Evolutionary conservation across 2,113 vertebrate species (phyloP).

Genomic region (Dasypus novemcinctus): DNA sequence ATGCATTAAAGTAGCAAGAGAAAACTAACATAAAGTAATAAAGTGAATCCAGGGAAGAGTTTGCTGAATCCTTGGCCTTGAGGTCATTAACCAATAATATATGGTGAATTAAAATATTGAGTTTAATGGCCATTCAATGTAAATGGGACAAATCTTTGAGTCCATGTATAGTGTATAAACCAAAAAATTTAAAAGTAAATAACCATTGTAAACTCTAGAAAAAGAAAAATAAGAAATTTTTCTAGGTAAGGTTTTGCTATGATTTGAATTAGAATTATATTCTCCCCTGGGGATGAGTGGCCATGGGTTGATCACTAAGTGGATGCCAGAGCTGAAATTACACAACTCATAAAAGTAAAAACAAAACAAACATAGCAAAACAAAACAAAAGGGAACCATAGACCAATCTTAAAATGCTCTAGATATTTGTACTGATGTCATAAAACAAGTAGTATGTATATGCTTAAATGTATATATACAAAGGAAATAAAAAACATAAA

Average conservation of each 20-base stretch:
- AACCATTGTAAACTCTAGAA: background rate
- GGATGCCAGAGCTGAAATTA: background rate
- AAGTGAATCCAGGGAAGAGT: background rate
- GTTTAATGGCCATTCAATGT: background rate
- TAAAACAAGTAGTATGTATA: background rate
- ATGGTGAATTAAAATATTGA: background rate
- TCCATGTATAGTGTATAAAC: background rate
- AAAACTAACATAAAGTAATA: background rate
- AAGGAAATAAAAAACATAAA: background rate
- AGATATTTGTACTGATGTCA: background rate
- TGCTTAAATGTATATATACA: background rate
- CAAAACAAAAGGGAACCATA: background rate
- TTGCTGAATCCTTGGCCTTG: background rate
- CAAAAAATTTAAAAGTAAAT: background rate
- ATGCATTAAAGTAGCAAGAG: background rate
- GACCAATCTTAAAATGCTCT: background rate
- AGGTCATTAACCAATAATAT: background rate
- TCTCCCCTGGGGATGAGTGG: background rate
- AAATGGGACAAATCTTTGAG: background rate
- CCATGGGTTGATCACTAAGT: background rate
- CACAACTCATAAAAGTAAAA: background rate
- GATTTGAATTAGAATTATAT: background rate
- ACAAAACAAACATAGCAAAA: background rate
- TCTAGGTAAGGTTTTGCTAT: background rate
- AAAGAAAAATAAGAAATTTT: background rate